A percentile compares a stretch with the other conserved stretches of the same genome.
phyloP scores from a whole-genome alignment of 2,113 vertebrate genomes.

The Bostrychus sinensis region DNA sequence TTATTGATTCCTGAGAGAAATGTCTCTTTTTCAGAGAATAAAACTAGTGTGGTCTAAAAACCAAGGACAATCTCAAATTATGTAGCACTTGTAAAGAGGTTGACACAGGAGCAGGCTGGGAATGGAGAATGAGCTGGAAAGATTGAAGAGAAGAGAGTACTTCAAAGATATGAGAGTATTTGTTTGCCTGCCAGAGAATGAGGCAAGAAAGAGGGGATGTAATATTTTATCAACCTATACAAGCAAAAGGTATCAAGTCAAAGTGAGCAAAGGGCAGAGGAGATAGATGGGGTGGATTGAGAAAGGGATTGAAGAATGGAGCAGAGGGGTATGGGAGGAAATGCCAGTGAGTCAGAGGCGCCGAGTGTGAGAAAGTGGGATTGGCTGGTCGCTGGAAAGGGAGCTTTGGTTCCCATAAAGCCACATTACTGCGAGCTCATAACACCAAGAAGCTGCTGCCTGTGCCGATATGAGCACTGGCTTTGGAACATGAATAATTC shows the following conservation, averaged over 20 bases:
- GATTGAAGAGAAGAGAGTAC: not conserved
- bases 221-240: slow-evolving; percentile 19
- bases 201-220: not conserved
- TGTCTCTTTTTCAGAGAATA: not conserved
- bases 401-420: slow-evolving; percentile 54
- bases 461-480: slow-evolving; percentile 61
- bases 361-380: slow-evolving; percentile 36
- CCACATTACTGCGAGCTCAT: slow-evolving; percentile 52
- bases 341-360: slow-evolving; percentile 4
- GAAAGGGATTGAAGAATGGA: slow-evolving; percentile 15
- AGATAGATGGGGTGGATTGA: not conserved
- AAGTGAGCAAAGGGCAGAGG: slow-evolving; percentile 18
- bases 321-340: slow-evolving; percentile 14
- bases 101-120: not conserved
- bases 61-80: not conserved
- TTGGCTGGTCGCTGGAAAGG: slow-evolving; percentile 40
- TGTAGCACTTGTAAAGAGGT: not conserved
- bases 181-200: slow-evolving; percentile 16
- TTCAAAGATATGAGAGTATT: slow-evolving; percentile 12
- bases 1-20: too few relatives aligned
- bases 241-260: slow-evolving; percentile 34
- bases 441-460: slow-evolving; percentile 62
- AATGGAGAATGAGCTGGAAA: not conserved
- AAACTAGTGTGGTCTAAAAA: not conserved
- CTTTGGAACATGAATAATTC: slow-evolving; percentile 71